Conservation (phyloP, 2,797 vertebrate species). For the Pangasius macronema region DNA sequence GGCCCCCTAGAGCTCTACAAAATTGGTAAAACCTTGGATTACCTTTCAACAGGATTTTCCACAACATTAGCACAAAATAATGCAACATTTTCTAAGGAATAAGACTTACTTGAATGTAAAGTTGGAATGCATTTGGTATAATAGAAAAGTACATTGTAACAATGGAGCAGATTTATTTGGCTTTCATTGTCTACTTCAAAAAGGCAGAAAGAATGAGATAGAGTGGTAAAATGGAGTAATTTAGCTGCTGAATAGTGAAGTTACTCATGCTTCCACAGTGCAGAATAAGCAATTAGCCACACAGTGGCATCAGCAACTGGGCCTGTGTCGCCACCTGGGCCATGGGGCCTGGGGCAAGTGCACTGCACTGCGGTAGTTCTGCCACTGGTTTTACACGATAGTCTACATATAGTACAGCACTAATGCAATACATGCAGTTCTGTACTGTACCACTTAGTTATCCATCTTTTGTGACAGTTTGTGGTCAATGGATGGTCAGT, state of each 20-base stretch:
- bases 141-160: neutral
- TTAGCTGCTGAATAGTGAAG: neutral
- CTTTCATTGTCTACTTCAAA: neutral
- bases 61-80: neutral
- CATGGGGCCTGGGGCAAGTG: neutral
- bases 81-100: neutral
- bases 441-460: neutral
- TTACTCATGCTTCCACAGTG: neutral
- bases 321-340: neutral
- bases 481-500: slow-evolving; percentile 46
- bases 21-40: neutral
- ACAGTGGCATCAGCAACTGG: neutral
- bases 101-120: neutral
- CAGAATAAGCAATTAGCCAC: slow-evolving; percentile 7
- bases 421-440: neutral
- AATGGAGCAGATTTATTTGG: neutral
- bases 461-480: slow-evolving; percentile 24
- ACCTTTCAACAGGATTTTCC: neutral
- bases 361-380: neutral
- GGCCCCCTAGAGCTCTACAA: neutral
- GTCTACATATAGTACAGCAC: neutral
- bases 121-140: neutral
- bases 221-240: neutral
- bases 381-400: neutral
- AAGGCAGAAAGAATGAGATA: neutral